phyloP scores from a whole-genome alignment of 23 tunicate genomes.

The Aplidium turbinatum region DNA sequence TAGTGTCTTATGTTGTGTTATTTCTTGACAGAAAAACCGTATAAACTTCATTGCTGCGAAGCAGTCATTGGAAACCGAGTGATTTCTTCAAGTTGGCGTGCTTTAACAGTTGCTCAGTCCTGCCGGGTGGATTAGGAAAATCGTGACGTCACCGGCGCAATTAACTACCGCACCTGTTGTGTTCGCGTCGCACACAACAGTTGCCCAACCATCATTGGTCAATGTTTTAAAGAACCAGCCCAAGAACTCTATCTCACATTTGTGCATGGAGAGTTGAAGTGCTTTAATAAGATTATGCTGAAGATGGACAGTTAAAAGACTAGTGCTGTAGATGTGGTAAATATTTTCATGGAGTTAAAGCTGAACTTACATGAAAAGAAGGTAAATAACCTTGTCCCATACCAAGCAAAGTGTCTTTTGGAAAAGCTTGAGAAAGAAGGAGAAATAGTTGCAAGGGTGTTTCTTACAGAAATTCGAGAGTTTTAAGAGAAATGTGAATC shows the following conservation, averaged over 20 bases:
- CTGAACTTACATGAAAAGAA: slow-evolving; percentile 53
- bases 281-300: slow-evolving; percentile 45
- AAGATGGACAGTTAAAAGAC: slow-evolving; percentile 48
- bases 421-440: slow-evolving; percentile 50
- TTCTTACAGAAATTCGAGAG: slow-evolving; percentile 24
- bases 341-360: slow-evolving; percentile 38
- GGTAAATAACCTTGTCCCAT: slow-evolving; percentile 40
- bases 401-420: slow-evolving; percentile 43
- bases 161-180: too few species aligned
- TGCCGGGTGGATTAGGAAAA: too few species aligned
- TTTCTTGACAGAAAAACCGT: too few species aligned
- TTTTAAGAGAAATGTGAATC: slow-evolving; percentile 52
- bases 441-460: slow-evolving; percentile 25
- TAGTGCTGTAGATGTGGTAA: slow-evolving; percentile 58
- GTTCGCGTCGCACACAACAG: too few species aligned
- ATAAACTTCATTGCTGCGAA: too few species aligned
- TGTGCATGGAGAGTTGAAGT: slow-evolving; percentile 39
- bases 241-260: slow-evolving; percentile 48
- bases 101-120: too few species aligned
- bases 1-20: too few species aligned
- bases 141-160: too few species aligned
- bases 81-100: too few species aligned
- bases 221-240: slow-evolving; percentile 38
- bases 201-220: slow-evolving; percentile 33
- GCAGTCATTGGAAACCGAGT: too few species aligned